Evolutionary conservation across 2,113 vertebrate species (phyloP), one percentile per base, ranked within the genome.

Genomic region (Malurus alboscapulatus): DNA sequence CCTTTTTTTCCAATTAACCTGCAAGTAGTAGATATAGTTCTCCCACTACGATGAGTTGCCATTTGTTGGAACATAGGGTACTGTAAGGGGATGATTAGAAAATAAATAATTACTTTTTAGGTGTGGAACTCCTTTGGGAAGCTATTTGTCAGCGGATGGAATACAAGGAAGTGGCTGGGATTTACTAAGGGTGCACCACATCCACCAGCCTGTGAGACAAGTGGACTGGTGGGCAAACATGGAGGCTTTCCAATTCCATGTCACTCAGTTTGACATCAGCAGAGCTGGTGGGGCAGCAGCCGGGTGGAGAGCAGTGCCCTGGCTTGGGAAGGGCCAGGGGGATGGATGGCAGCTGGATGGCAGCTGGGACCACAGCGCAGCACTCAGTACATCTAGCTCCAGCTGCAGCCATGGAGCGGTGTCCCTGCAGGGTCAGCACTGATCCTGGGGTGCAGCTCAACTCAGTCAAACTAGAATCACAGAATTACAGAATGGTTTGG

Each of bases 271-370:
- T 55, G 75, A n/a, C 4, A 6, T 50, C 54, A 40, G 30, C 36
- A 48, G 34, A 55, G 50, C 54, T 48, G n/a, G 22, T 3, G 5
- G 22, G 1, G 2, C 1, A 2, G 71, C 59, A 61, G 57, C 22
- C 17, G 7, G 42, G 14, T 1, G 2, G 17, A 53, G 40, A 83
- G 25, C 45, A 55, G 21, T 14, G 18, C 11, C 2, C 42, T 7
- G 11, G 22, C 57, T 79, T 6, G 2, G 36, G 10, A 29, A 62
- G 38, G 38, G 36, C 27, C 0, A 1, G 18, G 32, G 48, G 3
- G 5, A 14, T 14, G 17, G 54, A 21, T 7, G 18, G 57, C 30
- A 25, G 10, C 58, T 40, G 26, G 8, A 20, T 18, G 12, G 6
- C 40, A 72, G 47, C 50, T 8, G 6, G 36, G 20, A 32, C 38